Evolutionary conservation across 2,888 invertebrate species (phyloP).

Genomic region (Phaonia tiefii): DNA sequence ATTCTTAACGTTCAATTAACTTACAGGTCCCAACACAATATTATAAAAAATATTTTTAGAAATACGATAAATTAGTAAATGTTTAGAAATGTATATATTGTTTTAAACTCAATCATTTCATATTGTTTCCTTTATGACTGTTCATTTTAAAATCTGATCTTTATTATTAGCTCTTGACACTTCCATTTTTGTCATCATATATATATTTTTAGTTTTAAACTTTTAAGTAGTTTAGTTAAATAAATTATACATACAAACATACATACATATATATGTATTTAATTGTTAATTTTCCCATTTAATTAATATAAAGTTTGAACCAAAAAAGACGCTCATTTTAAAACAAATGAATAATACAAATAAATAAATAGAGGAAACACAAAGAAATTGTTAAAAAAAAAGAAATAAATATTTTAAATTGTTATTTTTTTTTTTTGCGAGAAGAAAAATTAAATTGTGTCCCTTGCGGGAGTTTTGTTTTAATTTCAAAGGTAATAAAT

Average conservation of each 20-base stretch:
- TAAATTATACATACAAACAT: slow-evolving; percentile 39
- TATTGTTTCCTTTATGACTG: neutral
- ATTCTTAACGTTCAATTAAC: too few relatives aligned
- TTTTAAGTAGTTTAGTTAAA: slow-evolving; percentile 56
- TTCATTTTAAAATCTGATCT: neutral
- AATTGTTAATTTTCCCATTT: slow-evolving; percentile 51
- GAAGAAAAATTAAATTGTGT: slow-evolving; percentile 17
- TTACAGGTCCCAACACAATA: too few relatives aligned
- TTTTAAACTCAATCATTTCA: too few relatives aligned
- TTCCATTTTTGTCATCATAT: slow-evolving; percentile 16
- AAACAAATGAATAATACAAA: slow-evolving; percentile 31
- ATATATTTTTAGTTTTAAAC: neutral
- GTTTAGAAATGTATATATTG: too few relatives aligned
- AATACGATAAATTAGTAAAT: too few relatives aligned
- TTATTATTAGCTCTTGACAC: slow-evolving; percentile 17
- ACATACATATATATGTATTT: neutral
- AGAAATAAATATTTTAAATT: slow-evolving; percentile 53
- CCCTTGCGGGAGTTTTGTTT: too few relatives aligned
- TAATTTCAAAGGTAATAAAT: too few relatives aligned
- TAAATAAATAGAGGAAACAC: slow-evolving; percentile 53
- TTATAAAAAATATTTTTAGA: too few relatives aligned
- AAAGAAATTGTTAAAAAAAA: slow-evolving; percentile 41
- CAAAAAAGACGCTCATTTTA: slow-evolving; percentile 66
- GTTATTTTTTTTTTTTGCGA: slow-evolving; percentile 62
- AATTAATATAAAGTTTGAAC: slow-evolving; percentile 36